These are phyloP conservation scores for Sinodicranocentrus sp. DNA, from an alignment of 2,888 invertebrate species.

Conservation along the genomic window DNA sequence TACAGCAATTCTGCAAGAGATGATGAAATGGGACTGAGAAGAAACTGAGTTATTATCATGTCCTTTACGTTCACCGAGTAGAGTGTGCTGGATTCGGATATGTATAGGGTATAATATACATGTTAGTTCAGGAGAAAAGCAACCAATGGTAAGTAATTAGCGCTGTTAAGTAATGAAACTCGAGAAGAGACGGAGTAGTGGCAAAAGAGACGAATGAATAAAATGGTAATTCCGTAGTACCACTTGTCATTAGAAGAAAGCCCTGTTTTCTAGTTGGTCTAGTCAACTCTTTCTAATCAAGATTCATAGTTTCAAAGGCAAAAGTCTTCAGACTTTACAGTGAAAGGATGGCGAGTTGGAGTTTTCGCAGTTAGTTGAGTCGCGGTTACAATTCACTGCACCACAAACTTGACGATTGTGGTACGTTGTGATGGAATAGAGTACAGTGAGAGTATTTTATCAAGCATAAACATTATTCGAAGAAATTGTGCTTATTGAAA, in stretches of 20 bases:
- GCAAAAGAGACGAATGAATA: not conserved
- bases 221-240: not conserved
- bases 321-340: not conserved
- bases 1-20: no score
- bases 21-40: no score
- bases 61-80: no score
- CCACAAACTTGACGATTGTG: no score
- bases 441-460: no score
- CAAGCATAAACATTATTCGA: not conserved
- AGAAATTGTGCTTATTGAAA: not conserved
- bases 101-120: no score
- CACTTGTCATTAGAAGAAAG: not conserved
- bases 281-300: conserved; percentile 15
- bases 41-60: no score
- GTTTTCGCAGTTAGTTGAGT: no score
- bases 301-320: conserved; percentile 26
- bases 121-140: not conserved
- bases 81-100: no score
- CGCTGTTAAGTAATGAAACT: conserved; percentile 6
- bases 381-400: no score
- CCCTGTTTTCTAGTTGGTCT: not conserved
- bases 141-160: not conserved
- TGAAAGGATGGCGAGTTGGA: no score
- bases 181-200: not conserved
- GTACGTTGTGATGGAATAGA: no score